Evolutionary conservation across 2,797 vertebrate species (phyloP), one percentile per base, ranked within the genome.

Genomic region (Emys orbicularis): DNA sequence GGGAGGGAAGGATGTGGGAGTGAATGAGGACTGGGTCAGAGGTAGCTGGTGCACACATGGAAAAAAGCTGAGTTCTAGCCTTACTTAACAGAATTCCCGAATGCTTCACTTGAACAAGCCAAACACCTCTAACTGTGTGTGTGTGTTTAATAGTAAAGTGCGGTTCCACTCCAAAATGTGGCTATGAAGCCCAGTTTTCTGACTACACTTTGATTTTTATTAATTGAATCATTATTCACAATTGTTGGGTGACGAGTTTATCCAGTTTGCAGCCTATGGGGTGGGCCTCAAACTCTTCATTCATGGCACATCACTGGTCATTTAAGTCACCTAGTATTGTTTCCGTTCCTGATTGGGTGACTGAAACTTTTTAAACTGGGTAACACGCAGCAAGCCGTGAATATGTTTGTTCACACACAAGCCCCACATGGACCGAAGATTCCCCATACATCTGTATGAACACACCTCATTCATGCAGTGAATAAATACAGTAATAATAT

Each of bases 381-480:
- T 8, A 77, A 47, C 13, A 49, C 31, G 72, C 72, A 74, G 34
- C 61, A 65, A 65, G 68, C n/a, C 21, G 2, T 37, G 68, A 72
- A 41, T 72, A 21, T 23, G n/a, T 68, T 21, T 68, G 65, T 68
- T 68, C n/a, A 68, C 65, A 21, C n/a, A 23, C 65, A 41, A 41
- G 37, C 29, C 82, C 16, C 29, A 2, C 3, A 0, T 0, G 0
- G 15, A 18, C 0, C 13, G 37, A 47, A 25, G 53, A 25, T 15
- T n/a, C 15, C 0, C 2, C 90, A 5, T 0, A 29, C 50, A 0
- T 9, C 2, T 21, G 4, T 25, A 0, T 0, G 0, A 13, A 9
- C n/a, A 21, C 7, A 6, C 0, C 8, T 3, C 47, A 21, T 12
- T 3, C 11, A 1, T 2, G 0, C 8, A 15, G 74, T 8, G 74